Evolutionary conservation across 2,113 vertebrate genomes (phyloP).

Genomic region (Rousettus leschenaultii): DNA sequence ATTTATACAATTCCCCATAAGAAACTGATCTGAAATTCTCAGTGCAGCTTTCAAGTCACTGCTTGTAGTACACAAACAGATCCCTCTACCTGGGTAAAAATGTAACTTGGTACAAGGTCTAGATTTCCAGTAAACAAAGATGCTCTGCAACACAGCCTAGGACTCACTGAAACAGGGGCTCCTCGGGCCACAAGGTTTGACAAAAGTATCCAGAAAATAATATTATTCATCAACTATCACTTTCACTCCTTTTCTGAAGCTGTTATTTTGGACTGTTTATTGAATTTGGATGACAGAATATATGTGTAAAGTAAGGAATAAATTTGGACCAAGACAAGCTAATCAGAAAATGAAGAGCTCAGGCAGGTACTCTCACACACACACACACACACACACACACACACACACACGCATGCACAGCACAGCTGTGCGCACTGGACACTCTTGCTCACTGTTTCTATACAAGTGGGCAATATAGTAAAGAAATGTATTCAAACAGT

Average conservation of each 20-base stretch:
- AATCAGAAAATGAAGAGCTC: neutral
- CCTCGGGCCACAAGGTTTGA: neutral
- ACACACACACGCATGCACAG: neutral
- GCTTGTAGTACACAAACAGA: neutral
- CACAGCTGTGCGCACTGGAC: neutral
- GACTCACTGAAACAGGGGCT: neutral
- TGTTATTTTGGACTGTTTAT: neutral
- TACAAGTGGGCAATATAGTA: neutral
- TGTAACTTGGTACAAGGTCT: neutral
- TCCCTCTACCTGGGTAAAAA: neutral
- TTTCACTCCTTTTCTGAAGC: neutral
- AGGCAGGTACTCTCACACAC: too few relatives aligned
- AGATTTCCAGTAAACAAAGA: neutral
- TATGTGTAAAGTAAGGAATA: neutral
- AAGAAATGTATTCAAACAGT: neutral
- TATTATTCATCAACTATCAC: neutral
- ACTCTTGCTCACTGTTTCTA: neutral
- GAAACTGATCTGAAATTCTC: neutral
- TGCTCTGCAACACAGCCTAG: neutral
- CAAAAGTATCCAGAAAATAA: neutral
- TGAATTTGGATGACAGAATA: conserved; percentile 2
- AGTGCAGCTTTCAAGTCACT: neutral
- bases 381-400: neutral
- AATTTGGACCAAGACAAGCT: neutral
- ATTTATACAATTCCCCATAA: neutral